phyloP scores from a whole-genome alignment of 2,797 vertebrate species.

The Brotogeris chrysoptera region DNA sequence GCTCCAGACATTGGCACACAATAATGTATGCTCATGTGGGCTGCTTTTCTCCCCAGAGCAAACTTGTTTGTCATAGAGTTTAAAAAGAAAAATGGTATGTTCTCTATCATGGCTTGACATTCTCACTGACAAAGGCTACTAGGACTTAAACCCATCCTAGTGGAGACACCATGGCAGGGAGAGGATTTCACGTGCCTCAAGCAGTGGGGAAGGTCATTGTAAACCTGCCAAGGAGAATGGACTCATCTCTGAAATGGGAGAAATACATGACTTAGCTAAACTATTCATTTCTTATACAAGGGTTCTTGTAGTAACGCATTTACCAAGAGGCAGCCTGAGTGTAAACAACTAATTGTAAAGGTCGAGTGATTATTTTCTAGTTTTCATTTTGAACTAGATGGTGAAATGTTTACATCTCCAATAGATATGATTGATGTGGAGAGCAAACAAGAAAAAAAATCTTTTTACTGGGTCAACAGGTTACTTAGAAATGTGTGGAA shows the following conservation, averaged over 20 bases:
- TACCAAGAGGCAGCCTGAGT: conserved; percentile 2
- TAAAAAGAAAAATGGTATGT: not conserved
- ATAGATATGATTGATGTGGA: conserved; percentile 43
- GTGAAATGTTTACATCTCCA: conserved; percentile 55
- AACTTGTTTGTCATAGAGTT: fast-evolving
- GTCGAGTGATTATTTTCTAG: conserved; percentile 39
- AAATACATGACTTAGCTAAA: not conserved
- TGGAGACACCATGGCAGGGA: not conserved
- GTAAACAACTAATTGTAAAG: conserved; percentile 49
- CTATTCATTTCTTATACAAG: not conserved
- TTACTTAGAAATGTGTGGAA: conserved; percentile 41
- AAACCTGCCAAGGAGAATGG: not conserved
- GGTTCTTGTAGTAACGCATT: not conserved
- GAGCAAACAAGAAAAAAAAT: conserved; percentile 56
- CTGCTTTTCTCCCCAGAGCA: not conserved
- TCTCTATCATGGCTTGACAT: not conserved
- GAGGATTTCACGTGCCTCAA: not conserved
- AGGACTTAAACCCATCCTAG: not conserved
- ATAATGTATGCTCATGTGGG: fast-evolving
- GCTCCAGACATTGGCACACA: fast-evolving
- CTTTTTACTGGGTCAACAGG: conserved; percentile 39
- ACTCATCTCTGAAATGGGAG: not conserved
- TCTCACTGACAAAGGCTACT: not conserved
- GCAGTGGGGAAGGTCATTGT: not conserved
- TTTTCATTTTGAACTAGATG: conserved; percentile 57